Percentiles rank a stretch among this genome's conserved stretches.
These are phyloP conservation scores for Colius striatus DNA, from an alignment of 2,113 vertebrate species.

Conservation along the genomic window DNA sequence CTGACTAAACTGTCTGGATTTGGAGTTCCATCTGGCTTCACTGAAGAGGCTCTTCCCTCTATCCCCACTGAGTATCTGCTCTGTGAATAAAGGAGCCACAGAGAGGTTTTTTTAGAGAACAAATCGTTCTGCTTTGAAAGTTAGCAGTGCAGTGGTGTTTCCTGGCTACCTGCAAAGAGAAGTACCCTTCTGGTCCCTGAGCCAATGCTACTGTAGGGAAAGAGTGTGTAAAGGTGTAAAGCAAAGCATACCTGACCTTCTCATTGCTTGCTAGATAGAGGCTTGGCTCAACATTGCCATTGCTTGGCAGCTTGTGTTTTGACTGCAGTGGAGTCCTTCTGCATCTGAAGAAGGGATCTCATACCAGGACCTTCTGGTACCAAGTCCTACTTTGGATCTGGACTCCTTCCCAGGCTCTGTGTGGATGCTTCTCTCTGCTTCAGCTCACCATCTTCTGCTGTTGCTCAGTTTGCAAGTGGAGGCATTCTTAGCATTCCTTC, in stretches of 20 bases:
- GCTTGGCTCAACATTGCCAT: background rate
- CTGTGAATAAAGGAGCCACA: background rate
- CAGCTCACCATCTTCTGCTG: slow-evolving; percentile 67
- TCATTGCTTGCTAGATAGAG: background rate
- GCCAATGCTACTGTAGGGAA: accelerated
- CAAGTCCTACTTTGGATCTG: background rate
- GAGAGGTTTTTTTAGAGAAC: background rate
- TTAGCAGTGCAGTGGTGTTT: background rate
- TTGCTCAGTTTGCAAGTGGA: slow-evolving; percentile 46
- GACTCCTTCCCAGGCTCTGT: background rate
- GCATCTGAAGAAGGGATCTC: background rate
- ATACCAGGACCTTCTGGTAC: background rate
- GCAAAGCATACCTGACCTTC: background rate
- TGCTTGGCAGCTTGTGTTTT: background rate
- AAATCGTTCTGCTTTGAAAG: background rate
- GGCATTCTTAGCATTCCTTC: slow-evolving; percentile 88
- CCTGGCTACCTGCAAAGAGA: background rate
- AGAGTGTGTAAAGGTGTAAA: accelerated
- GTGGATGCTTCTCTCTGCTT: slow-evolving; percentile 39
- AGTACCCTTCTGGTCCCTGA: background rate
- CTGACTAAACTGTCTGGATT: background rate
- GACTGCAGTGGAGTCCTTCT: background rate
- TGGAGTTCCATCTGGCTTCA: slow-evolving; percentile 1
- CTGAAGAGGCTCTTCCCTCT: background rate
- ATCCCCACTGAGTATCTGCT: background rate